A percentile compares a stretch with the other conserved stretches of the same genome.
phyloP scores from a whole-genome alignment of 2,113 vertebrate genomes.

The Natator depressus region DNA sequence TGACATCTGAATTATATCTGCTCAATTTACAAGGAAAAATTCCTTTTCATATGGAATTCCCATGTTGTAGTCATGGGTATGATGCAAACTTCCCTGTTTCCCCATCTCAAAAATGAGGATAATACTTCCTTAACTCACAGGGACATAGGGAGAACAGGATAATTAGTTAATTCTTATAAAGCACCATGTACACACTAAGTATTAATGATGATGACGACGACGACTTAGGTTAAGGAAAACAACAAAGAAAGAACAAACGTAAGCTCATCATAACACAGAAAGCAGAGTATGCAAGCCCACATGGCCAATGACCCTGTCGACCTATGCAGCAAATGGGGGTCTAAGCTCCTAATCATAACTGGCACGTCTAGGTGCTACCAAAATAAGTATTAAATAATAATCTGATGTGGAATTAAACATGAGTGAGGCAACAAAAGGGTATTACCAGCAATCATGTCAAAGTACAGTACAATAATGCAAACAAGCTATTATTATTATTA shows the following conservation, averaged over 20 bases:
- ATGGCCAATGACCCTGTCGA: not conserved
- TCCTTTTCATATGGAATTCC: conserved; percentile 42
- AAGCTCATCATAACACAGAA: not conserved
- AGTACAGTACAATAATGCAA: not conserved
- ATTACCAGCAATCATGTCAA: not conserved
- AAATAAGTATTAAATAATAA: not conserved
- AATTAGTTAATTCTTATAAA: not conserved
- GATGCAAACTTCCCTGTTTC: not conserved
- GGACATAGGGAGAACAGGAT: not conserved
- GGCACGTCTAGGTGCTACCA: not conserved
- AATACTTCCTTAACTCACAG: not conserved
- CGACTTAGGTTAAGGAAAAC: not conserved
- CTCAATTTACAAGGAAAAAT: not conserved
- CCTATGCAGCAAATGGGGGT: not conserved
- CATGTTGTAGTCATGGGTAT: conserved; percentile 1
- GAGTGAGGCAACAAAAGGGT: not conserved
- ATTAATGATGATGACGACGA: not conserved
- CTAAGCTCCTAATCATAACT: not conserved
- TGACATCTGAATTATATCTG: conserved; percentile 51
- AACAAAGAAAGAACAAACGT: not conserved
- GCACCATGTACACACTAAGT: not conserved
- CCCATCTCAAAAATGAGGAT: not conserved
- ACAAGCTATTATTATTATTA: not conserved
- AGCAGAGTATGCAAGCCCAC: not conserved
- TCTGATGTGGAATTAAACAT: not conserved